Percentiles rank a stretch among this genome's conserved stretches.
These are phyloP conservation scores for Hexactinellida sp. DNA, from an alignment of 37 sponge, comb jelly and placozoan genomes.

Conservation along the genomic window DNA sequence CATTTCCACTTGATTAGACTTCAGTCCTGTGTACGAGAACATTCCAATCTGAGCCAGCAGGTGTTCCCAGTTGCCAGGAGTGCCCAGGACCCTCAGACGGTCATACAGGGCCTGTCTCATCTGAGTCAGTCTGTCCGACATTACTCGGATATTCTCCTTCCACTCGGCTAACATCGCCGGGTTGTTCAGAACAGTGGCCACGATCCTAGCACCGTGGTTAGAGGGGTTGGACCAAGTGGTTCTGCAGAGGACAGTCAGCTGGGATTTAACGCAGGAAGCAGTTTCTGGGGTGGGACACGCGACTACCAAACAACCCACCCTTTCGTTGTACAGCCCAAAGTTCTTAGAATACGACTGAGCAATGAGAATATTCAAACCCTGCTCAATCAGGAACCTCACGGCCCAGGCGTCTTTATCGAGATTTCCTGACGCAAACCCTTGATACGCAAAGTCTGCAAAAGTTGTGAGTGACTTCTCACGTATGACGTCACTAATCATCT, in stretches of 20 bases:
- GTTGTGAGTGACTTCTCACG: slow-evolving; percentile 56
- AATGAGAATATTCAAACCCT: slow-evolving; percentile 65
- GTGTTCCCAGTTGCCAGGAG: slow-evolving; percentile 76
- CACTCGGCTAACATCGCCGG: slow-evolving; percentile 61
- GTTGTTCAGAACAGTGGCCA: slow-evolving; percentile 57
- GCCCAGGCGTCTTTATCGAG: slow-evolving; percentile 75
- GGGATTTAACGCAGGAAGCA: slow-evolving; percentile 71
- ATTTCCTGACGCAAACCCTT: slow-evolving; percentile 89
- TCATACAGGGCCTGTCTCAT: slow-evolving; percentile 60
- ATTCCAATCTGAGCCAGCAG: slow-evolving; percentile 90
- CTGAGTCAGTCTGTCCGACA: slow-evolving; percentile 77
- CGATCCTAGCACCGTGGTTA: slow-evolving; percentile 72
- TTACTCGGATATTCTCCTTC: slow-evolving; percentile 61
- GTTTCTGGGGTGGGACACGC: slow-evolving; percentile 36
- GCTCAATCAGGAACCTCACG: slow-evolving; percentile 52
- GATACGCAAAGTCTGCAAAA: slow-evolving; percentile 89
- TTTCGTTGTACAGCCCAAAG: slow-evolving; percentile 94
- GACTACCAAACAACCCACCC: slow-evolving; percentile 62
- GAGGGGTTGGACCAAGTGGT: slow-evolving; percentile 95
- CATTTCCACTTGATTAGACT: slow-evolving; percentile 41
- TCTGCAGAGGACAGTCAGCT: slow-evolving; percentile 80
- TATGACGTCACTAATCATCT: slow-evolving; percentile 58
- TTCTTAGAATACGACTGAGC: slow-evolving; percentile 95
- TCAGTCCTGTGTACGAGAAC: slow-evolving; percentile 86
- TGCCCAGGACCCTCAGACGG: slow-evolving; percentile 50